phyloP scores from a whole-genome alignment of 2,797 vertebrate genomes.

The Borostomias antarcticus region DNA sequence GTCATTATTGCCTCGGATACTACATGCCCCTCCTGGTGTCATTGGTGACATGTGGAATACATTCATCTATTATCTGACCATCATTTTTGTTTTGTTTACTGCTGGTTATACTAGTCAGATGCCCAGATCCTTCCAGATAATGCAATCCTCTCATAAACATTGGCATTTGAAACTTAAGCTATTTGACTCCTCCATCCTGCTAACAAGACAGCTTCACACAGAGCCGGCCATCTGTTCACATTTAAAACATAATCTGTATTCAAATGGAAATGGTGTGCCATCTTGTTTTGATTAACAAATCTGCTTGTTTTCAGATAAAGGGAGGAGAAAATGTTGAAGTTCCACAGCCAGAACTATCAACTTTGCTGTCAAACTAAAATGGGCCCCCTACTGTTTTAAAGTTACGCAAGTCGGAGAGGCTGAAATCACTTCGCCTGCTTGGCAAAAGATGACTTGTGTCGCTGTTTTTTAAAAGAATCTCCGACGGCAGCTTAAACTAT shows the following conservation, averaged over 20 bases:
- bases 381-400: slow-evolving; percentile 11
- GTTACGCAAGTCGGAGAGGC: too few relatives aligned
- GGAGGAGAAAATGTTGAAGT: not conserved
- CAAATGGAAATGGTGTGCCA: slow-evolving; percentile 15
- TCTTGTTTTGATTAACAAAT: slow-evolving; percentile 34
- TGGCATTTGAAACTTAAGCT: slow-evolving; percentile 60
- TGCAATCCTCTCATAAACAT: slow-evolving; percentile 18
- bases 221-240: slow-evolving; percentile 20
- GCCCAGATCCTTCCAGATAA: slow-evolving; percentile 17
- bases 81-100: too few relatives aligned
- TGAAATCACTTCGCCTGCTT: not conserved
- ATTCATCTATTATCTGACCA: too few relatives aligned
- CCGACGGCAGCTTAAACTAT: slow-evolving; percentile 1
- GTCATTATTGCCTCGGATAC: too few relatives aligned
- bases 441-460: not conserved
- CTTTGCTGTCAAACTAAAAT: not conserved
- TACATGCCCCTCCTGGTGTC: not conserved
- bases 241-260: slow-evolving; percentile 32
- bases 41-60: slow-evolving; percentile 2
- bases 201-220: slow-evolving; percentile 16
- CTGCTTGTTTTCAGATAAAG: not conserved
- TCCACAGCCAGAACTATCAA: not conserved
- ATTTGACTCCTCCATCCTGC: slow-evolving; percentile 38
- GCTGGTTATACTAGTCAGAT: too few relatives aligned
- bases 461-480: too few relatives aligned